These are phyloP conservation scores for Cheilosia pagana DNA, from an alignment of 2,888 invertebrate species.

Conservation along the genomic window DNA sequence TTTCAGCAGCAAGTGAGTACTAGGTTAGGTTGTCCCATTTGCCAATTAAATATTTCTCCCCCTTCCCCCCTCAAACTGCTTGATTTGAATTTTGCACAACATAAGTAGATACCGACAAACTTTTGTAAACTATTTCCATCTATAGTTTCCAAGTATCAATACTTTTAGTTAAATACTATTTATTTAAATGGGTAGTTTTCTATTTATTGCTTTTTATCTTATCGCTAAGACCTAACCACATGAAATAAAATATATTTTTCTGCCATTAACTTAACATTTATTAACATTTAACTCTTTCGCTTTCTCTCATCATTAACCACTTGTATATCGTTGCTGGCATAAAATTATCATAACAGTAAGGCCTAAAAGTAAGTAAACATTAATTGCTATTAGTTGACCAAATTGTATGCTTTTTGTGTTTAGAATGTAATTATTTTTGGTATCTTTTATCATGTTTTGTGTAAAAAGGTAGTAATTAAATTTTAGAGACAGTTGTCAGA, in stretches of 20 bases:
- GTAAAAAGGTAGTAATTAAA: too few relatives aligned
- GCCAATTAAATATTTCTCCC: not conserved
- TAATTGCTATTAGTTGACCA: conserved; percentile 1
- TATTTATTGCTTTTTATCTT: not conserved
- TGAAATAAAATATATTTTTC: conserved; percentile 7
- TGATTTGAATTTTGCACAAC: conserved; percentile 35
- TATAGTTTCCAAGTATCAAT: not conserved
- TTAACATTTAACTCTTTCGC: conserved; percentile 47
- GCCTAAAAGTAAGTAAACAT: conserved; percentile 74
- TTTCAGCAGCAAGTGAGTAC: conserved; percentile 45
- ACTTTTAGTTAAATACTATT: not conserved
- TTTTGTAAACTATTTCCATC: not conserved
- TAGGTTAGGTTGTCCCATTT: conserved; percentile 10
- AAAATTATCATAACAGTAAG: conserved; percentile 69
- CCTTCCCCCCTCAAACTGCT: conserved; percentile 20
- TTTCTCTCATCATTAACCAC: conserved; percentile 54
- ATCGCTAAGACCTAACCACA: not conserved
- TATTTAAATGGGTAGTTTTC: conserved; percentile 3
- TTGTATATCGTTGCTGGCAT: conserved; percentile 55
- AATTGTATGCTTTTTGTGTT: not conserved
- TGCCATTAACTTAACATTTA: conserved; percentile 29
- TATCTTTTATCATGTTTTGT: not conserved
- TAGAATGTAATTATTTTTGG: not conserved
- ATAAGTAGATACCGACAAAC: not conserved
- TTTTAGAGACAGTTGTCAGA: too few relatives aligned